Evolutionary conservation across 2,797 vertebrate species (phyloP), one percentile per base, ranked within the genome.

Genomic region (Typhlichthys subterraneus): DNA sequence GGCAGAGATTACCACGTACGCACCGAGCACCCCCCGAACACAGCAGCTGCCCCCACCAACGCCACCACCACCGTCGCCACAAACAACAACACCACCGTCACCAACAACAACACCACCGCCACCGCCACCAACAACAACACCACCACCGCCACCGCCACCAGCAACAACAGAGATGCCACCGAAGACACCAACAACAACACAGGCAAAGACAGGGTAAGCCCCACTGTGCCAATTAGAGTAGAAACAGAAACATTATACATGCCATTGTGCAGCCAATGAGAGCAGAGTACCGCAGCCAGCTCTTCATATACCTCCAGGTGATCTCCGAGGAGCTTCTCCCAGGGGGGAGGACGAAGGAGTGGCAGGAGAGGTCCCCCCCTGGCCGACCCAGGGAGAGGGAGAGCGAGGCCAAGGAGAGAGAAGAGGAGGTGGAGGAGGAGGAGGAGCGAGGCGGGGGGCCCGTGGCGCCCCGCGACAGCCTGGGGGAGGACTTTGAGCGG

Each of bases 1-100:
- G 96, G 96, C 56, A 94, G 95, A 0, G 96, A 99, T 84, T 96
- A 98, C 80, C 97, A 99, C 2, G 72, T 95, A 64, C 94, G 95
- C 65, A 95, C 86, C 6, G 89, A 91, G 55, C 78, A 82, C 76
- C 62, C 76, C 19, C 52, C 72, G 2, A 45, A 49, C 52, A 63
- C 79, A 77, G 70, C 61, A 29, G 51, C 83, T 63, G 57, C 60
- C 56, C 62, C 17, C 45, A 54, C 72, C 53, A 53, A 77, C 53
- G 51, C 71, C 62, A 49, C 49, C 42, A 47, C 55, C 59, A 59
- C 78, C 33, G 29, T 63, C 73, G 73, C 52, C 73, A 86, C 70
- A 59, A 65, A 84, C 66, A 74, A 29, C 11, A 9, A 6, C 45
- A 13, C 2, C n/a, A 29, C 49, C 59, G 1, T 23, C 47, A 54